Evolutionary conservation across 1,140 invertebrate genomes (phyloP).

Genomic region (Papilio polytes): DNA sequence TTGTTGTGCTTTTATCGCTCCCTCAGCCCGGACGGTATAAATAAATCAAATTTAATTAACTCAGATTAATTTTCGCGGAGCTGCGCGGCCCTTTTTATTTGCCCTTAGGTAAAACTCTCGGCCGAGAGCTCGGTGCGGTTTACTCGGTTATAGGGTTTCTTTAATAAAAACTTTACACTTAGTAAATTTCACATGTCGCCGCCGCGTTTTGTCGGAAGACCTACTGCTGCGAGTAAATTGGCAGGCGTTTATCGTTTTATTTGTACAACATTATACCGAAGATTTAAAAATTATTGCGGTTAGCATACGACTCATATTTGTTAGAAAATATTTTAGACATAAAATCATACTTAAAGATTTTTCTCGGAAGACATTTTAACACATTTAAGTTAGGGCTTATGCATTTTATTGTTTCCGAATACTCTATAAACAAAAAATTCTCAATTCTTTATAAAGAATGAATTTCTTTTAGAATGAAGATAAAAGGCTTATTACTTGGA

Average conservation of each 20-base stretch:
- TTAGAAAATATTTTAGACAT: not conserved
- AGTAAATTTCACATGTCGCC: conserved; percentile 69
- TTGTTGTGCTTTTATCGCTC: conserved; percentile 76
- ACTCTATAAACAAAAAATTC: not conserved
- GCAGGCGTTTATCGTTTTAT: conserved; percentile 40
- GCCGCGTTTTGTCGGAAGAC: conserved; percentile 56
- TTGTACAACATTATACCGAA: conserved; percentile 8
- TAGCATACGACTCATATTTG: not conserved
- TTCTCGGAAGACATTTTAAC: too few species aligned
- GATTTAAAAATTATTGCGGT: conserved; percentile 37
- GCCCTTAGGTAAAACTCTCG: conserved; percentile 68
- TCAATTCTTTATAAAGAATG: too few species aligned
- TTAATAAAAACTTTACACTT: conserved; percentile 81
- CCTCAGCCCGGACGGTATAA: conserved; percentile 68
- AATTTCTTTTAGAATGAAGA: too few species aligned
- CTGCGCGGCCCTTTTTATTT: conserved; percentile 73
- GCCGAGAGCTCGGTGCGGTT: conserved; percentile 60
- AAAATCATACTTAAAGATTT: not conserved
- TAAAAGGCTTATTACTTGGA: too few species aligned
- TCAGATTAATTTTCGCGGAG: conserved; percentile 80
- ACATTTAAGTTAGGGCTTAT: too few species aligned
- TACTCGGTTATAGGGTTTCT: conserved; percentile 67
- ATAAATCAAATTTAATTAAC: conserved; percentile 82
- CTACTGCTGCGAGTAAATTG: conserved; percentile 33
- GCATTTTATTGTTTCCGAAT: not conserved